phyloP scores from a whole-genome alignment of 2,113 vertebrate species.

The Apteryx mantelli region DNA sequence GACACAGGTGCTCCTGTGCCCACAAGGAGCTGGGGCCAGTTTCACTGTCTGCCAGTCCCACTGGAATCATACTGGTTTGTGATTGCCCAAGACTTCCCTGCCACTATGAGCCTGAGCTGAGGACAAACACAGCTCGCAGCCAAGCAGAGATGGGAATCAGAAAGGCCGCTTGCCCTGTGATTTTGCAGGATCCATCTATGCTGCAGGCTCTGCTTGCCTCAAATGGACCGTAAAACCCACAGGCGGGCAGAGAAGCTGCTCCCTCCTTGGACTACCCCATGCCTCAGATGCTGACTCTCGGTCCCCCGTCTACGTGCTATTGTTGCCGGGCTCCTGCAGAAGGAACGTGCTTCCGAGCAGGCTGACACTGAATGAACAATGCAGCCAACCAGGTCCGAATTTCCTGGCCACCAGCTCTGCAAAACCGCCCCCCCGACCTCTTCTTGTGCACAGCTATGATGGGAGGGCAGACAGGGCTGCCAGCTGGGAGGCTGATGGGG shows the following conservation, averaged over 20 bases:
- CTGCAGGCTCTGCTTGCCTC: not conserved
- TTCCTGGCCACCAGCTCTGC: not conserved
- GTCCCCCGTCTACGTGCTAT: not conserved
- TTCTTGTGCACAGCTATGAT: not conserved
- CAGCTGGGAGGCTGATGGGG: not conserved
- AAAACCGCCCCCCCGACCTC: not conserved
- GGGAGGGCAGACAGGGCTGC: not conserved
- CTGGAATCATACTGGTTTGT: not conserved
- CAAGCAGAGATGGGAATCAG: not conserved
- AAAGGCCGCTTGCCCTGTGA: not conserved
- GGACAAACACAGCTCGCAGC: not conserved
- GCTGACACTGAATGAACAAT: not conserved
- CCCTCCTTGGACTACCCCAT: not conserved
- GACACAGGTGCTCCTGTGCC: rapidly evolving
- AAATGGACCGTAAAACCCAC: not conserved
- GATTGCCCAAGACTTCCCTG: not conserved
- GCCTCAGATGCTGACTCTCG: not conserved
- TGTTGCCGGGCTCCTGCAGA: not conserved
- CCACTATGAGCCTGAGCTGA: not conserved
- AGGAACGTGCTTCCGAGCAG: rapidly evolving
- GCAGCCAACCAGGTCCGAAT: not conserved
- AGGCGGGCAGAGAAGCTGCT: not conserved
- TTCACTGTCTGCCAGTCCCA: not conserved
- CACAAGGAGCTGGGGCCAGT: not conserved
- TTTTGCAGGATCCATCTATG: not conserved